Evolutionary conservation across 2,888 invertebrate genomes (phyloP), one percentile per base, ranked within the genome.

Genomic region (Acrobasis repandana): DNA sequence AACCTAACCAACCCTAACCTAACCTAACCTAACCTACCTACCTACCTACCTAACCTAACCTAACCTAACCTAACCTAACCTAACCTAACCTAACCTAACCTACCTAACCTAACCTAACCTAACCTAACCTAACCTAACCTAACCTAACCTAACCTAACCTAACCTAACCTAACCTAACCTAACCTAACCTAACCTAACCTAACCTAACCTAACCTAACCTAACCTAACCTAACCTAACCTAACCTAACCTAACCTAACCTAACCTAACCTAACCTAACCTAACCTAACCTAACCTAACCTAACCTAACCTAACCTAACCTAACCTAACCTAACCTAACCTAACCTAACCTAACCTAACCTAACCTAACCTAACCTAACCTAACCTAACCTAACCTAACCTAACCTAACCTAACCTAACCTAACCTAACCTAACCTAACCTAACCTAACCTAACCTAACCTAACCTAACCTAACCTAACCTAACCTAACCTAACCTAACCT

Each of bases 241-340:
- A 63, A 62, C 62, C 62, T 65, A 62, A 65, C 63, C 65, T 65
- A 65, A 64, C 63, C 58, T 57, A 62, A 56, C 56, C 56, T 59
- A 62, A 59, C 64, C 61, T 61, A 56, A 61, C 57, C 61, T 59
- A 63, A 60, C 63, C 62, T 56, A 60, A 58, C 58, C 58, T 54
- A 62, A 58, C 58, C 62, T 60, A 58, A 60, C 62, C 61, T 62
- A 62, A 61, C 63, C 62, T 64, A 65, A 65, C 64, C 67, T 67
- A 69, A 67, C 67, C 69, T 69, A 67, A 67, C 66, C 67, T 66
- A 67, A 69, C 67, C 67, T 69, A 69, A 69, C 67, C 67, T 66
- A 69, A 66, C 66, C 67, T 67, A 67, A 67, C 65, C 66, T 67
- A 68, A 67, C 67, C 67, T 67, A 69, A 67, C 67, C 65, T 63